Percentiles rank a stretch among this genome's conserved stretches.
Conservation (phyloP, 2,888 invertebrate species). For the Aphidius colemani region DNA sequence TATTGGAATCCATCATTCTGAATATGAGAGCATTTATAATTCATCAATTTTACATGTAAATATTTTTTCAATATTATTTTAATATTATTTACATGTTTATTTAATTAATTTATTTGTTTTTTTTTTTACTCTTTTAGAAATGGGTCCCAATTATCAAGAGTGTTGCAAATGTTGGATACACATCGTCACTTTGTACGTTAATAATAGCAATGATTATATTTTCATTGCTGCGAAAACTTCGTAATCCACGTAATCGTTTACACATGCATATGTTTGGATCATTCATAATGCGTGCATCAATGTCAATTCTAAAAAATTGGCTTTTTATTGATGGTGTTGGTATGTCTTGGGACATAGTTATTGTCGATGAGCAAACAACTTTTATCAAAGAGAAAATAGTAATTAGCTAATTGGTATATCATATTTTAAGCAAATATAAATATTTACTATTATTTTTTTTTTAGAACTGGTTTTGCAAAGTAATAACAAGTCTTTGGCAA, state of each 20-base stretch:
- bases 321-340: constrained; percentile 64
- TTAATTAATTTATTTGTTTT: constrained; percentile 4
- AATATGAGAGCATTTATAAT: constrained; percentile 41
- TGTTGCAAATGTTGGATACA: constrained; percentile 64
- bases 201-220: constrained; percentile 63
- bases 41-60: constrained; percentile 43
- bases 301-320: constrained; percentile 66
- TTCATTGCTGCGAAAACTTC: constrained; percentile 65
- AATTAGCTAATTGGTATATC: constrained; percentile 33
- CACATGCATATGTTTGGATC: constrained; percentile 72
- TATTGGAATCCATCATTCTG: constrained; percentile 35
- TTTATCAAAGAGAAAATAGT: constrained; percentile 58
- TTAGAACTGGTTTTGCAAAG: constrained; percentile 70
- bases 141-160: constrained; percentile 63
- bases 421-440: not conserved
- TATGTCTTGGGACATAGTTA: constrained; percentile 57
- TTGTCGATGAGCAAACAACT: constrained; percentile 51
- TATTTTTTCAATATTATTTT: constrained; percentile 9
- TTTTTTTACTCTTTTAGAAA: constrained; percentile 47
- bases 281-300: constrained; percentile 67
- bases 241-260: constrained; percentile 70
- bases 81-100: constrained; percentile 1
- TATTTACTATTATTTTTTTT: constrained; percentile 28
- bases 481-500: constrained; percentile 66
- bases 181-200: constrained; percentile 62